phyloP scores from a whole-genome alignment of 2,888 invertebrate species.

The Fissipunctia ypsillon region DNA sequence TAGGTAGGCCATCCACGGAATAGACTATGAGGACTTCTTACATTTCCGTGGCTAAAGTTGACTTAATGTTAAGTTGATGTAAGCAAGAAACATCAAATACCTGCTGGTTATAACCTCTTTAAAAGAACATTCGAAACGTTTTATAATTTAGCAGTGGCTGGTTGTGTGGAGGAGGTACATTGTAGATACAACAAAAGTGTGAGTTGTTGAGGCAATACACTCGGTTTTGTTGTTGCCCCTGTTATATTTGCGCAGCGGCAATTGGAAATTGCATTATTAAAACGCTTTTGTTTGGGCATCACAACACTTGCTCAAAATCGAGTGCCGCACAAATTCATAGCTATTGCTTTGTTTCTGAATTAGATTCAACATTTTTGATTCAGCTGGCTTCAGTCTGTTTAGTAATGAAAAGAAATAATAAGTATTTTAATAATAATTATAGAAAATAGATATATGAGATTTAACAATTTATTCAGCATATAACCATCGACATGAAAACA shows the following conservation, averaged over 20 bases:
- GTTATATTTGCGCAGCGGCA: conserved; percentile 89
- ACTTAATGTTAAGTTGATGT: too few relatives aligned
- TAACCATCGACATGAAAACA: neutral
- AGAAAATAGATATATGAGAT: too few relatives aligned
- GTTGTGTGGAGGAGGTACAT: conserved; percentile 49
- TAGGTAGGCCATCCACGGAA: neutral
- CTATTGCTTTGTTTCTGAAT: conserved; percentile 57
- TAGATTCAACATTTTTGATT: conserved; percentile 48
- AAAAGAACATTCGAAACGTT: conserved; percentile 37
- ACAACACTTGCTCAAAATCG: conserved; percentile 83
- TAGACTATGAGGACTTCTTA: neutral
- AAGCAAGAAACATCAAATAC: neutral
- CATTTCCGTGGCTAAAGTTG: neutral
- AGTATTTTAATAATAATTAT: too few relatives aligned
- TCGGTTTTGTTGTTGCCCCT: conserved; percentile 80
- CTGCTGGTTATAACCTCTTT: conserved; percentile 11
- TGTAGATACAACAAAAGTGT: conserved; percentile 73
- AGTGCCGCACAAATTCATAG: conserved; percentile 37
- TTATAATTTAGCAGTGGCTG: conserved; percentile 47
- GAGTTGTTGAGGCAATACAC: conserved; percentile 75
- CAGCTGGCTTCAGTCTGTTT: too few relatives aligned
- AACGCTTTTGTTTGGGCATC: conserved; percentile 88
- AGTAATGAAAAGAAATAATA: too few relatives aligned
- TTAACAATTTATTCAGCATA: too few relatives aligned
- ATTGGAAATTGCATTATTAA: conserved; percentile 91